Conservation (phyloP, 2,888 invertebrate genomes). For the Cecidostiba fungosa region DNA sequence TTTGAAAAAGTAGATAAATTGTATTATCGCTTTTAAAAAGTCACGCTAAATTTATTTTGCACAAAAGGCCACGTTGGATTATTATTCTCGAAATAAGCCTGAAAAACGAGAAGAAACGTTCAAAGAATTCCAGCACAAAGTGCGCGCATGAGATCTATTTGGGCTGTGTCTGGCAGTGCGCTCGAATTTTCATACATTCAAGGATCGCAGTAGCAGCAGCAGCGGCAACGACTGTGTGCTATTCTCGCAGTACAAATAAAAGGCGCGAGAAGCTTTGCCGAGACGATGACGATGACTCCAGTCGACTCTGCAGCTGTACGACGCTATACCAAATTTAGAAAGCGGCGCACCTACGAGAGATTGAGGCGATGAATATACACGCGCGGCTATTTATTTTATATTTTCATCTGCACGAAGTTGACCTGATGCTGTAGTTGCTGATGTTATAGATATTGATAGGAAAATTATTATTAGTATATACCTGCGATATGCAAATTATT, state of each 20-base stretch:
- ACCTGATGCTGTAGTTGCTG: background rate
- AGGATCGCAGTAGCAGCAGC: background rate
- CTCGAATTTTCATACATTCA: background rate
- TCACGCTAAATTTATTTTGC: too few species aligned
- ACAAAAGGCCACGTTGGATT: too few species aligned
- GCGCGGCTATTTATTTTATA: background rate
- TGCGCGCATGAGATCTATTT: background rate
- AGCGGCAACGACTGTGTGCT: background rate
- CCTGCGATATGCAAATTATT: too few species aligned
- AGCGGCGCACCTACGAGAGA: background rate
- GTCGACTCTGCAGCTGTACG: background rate
- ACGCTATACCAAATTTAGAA: conserved; percentile 15
- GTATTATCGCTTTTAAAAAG: too few species aligned
- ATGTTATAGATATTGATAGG: background rate
- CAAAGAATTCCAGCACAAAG: too few species aligned
- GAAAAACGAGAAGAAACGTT: too few species aligned
- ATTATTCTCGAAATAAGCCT: too few species aligned
- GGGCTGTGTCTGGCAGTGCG: too few species aligned
- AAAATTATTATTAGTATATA: too few species aligned
- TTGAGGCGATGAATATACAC: background rate
- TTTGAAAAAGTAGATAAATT: too few species aligned
- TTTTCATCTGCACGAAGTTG: too few species aligned
- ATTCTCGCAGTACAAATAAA: background rate
- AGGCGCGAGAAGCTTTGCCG: background rate
- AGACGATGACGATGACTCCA: background rate